Conservation (phyloP, 2,797 vertebrate species). For the Intellagama lesueurii region DNA sequence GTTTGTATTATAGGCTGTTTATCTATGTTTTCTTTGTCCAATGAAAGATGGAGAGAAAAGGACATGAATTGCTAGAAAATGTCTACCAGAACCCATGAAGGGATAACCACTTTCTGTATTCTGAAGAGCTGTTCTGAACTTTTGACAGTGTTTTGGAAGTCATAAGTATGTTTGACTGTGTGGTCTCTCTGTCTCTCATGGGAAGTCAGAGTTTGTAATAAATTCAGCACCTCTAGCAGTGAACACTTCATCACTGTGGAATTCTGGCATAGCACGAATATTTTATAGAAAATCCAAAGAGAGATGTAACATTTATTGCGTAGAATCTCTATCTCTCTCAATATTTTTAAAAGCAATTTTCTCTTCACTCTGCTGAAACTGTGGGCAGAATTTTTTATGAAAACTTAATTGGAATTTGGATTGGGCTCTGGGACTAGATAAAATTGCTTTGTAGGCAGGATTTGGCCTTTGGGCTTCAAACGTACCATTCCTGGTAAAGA, state of each 20-base stretch:
- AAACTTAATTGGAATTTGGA: constrained; percentile 25
- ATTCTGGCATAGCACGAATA: neutral
- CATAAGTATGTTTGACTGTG: neutral
- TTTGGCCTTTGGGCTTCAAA: neutral
- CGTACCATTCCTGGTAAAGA: neutral
- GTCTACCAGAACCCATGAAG: neutral
- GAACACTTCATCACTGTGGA: neutral
- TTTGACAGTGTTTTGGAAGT: neutral
- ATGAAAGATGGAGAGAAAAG: neutral
- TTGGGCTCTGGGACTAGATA: constrained; percentile 1
- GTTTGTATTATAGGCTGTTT: neutral
- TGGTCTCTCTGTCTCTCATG: neutral
- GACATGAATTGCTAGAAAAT: neutral
- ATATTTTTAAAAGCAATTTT: constrained; percentile 2
- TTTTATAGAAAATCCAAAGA: constrained; percentile 16
- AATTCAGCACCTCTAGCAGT: neutral
- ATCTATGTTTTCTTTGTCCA: neutral
- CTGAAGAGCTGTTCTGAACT: neutral
- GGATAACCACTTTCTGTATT: neutral
- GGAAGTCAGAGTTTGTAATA: constrained; percentile 6
- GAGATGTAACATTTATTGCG: neutral
- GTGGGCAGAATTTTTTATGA: constrained; percentile 3
- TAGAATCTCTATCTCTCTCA: constrained; percentile 2
- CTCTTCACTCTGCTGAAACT: neutral
- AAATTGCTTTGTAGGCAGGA: constrained; percentile 13